These are phyloP conservation scores for Argentina silus DNA, from an alignment of 2,797 vertebrate species.

Conservation along the genomic window DNA sequence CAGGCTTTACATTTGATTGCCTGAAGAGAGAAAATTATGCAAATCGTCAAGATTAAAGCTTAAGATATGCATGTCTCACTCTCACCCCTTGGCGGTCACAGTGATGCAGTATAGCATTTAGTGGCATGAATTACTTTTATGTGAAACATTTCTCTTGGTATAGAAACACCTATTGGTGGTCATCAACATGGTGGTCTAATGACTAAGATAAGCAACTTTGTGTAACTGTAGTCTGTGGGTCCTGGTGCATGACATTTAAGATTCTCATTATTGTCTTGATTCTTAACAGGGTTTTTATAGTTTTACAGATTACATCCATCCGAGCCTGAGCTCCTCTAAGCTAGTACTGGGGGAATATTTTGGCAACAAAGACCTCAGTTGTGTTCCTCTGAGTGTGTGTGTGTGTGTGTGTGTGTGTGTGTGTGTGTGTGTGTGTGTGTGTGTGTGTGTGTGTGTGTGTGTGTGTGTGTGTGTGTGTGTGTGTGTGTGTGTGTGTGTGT, in stretches of 20 bases:
- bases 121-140: too few species aligned
- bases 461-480: background rate
- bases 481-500: background rate
- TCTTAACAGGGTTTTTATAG: background rate
- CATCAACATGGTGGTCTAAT: background rate
- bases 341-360: constrained; percentile 39
- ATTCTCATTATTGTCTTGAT: too few species aligned
- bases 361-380: constrained; percentile 12
- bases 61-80: constrained; percentile 58
- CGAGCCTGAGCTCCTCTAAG: constrained; percentile 35
- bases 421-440: too few species aligned
- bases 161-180: background rate
- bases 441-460: too few species aligned
- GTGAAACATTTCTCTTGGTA: background rate
- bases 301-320: constrained; percentile 15
- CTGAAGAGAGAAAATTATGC: constrained; percentile 66
- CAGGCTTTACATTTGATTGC: constrained; percentile 58
- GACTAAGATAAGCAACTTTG: background rate
- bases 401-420: too few species aligned
- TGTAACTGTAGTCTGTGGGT: background rate
- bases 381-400: constrained; percentile 1
- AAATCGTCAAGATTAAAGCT: constrained; percentile 67
- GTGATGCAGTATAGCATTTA: background rate
- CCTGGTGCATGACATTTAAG: background rate
- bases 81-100: background rate